Evolutionary conservation across 64 coral and sea anemone genomes (phyloP).

Genomic region (Montipora cactus): DNA sequence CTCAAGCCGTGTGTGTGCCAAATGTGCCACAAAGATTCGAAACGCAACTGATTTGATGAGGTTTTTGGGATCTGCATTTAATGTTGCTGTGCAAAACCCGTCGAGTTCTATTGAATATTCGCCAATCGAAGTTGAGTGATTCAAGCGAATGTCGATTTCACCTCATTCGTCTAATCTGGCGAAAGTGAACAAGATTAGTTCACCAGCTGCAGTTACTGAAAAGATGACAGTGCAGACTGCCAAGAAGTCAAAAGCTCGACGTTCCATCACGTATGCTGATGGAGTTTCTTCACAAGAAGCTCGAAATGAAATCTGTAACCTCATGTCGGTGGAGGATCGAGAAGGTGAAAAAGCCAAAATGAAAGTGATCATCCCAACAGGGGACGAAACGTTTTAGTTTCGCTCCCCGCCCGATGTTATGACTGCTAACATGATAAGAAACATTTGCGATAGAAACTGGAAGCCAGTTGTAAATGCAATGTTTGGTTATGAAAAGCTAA

Average conservation of each 20-base stretch:
- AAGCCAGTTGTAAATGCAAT: slow-evolving; percentile 12
- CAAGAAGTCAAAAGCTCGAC: neutral
- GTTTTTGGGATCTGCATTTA: neutral
- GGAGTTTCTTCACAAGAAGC: neutral
- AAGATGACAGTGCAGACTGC: too few species aligned
- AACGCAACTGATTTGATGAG: neutral
- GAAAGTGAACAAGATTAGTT: neutral
- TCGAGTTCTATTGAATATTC: neutral
- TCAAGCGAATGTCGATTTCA: slow-evolving; percentile 16
- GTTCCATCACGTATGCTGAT: neutral
- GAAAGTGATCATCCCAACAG: neutral
- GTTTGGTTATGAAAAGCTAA: neutral
- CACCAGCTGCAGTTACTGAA: neutral
- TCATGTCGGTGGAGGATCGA: neutral
- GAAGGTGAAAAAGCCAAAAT: neutral
- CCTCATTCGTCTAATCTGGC: neutral
- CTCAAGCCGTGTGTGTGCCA: slow-evolving; percentile 11
- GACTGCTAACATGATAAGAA: neutral
- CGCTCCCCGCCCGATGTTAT: neutral
- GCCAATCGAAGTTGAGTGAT: neutral
- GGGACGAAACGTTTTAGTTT: neutral
- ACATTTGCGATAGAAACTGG: neutral
- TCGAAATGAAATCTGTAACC: neutral
- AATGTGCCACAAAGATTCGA: slow-evolving; percentile 19
- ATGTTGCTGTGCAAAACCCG: neutral